Percentiles rank a stretch among this genome's conserved stretches.
Evolutionary conservation across 2,113 vertebrate species (phyloP).

Genomic region (Chaenogobius annularis): DNA sequence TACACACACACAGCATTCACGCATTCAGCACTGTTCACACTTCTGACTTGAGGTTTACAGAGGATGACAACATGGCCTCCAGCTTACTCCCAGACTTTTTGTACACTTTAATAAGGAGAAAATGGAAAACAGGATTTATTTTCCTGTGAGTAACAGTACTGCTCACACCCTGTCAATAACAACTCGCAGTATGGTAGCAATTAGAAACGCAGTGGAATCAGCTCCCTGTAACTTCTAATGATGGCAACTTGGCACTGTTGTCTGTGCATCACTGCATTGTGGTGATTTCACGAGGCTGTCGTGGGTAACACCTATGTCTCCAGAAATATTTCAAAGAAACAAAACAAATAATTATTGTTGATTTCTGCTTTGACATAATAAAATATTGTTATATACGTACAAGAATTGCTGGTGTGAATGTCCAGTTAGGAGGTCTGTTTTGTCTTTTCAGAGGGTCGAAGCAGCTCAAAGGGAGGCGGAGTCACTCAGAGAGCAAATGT

Average conservation of each 20-base stretch:
- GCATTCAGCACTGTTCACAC: slow-evolving; percentile 66
- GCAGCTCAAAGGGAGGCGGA: slow-evolving; percentile 91
- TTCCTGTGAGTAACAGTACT: slow-evolving; percentile 46
- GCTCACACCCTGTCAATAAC: slow-evolving; percentile 70
- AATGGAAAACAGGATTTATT: slow-evolving; percentile 69
- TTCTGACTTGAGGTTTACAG: slow-evolving; percentile 71
- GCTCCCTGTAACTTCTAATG: slow-evolving; percentile 68
- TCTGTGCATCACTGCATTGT: slow-evolving; percentile 47
- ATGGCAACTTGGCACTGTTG: slow-evolving; percentile 56
- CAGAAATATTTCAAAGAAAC: slow-evolving; percentile 34
- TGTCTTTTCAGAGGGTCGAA: slow-evolving; percentile 87
- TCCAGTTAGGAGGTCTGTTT: slow-evolving; percentile 2
- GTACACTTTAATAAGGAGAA: slow-evolving; percentile 71
- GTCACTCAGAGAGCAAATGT: slow-evolving; percentile 90
- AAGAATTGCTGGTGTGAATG: slow-evolving; percentile 4
- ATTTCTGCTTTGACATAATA: neutral
- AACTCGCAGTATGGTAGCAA: slow-evolving; percentile 69
- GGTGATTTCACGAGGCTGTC: slow-evolving; percentile 33
- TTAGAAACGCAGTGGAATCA: slow-evolving; percentile 64
- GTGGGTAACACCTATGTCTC: slow-evolving; percentile 38
- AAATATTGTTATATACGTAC: neutral
- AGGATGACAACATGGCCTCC: slow-evolving; percentile 72
- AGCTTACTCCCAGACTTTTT: slow-evolving; percentile 72
- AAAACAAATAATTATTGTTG: neutral
- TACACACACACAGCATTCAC: slow-evolving; percentile 26